Percentiles rank a stretch among this genome's conserved stretches.
These are phyloP conservation scores for Drosophila histrio DNA, from an alignment of 2,888 invertebrate genomes.

Conservation along the genomic window DNA sequence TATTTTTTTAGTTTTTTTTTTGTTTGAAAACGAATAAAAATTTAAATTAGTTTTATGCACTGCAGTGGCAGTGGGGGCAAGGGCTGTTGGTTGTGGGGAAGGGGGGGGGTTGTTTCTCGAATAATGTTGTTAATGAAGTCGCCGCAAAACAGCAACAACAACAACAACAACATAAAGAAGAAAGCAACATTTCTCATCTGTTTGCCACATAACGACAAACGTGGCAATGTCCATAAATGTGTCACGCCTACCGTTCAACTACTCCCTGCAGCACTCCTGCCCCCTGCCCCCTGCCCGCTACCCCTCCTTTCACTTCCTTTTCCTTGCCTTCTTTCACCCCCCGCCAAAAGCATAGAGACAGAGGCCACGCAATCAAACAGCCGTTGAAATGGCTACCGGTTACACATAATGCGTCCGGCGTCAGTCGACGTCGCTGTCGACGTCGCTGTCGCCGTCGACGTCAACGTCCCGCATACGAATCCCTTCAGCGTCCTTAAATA, in stretches of 20 bases:
- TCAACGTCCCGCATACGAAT: constrained; percentile 40
- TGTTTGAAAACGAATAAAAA: background rate
- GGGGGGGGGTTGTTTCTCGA: constrained; percentile 4
- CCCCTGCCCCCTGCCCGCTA: background rate
- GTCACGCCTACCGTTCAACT: constrained; percentile 56
- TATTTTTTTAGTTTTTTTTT: constrained; percentile 10
- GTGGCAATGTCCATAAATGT: constrained; percentile 70
- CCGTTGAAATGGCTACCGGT: constrained; percentile 77
- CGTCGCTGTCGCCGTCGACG: background rate
- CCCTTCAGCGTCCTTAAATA: constrained; percentile 76
- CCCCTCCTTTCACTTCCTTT: background rate
- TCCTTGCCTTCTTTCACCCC: background rate
- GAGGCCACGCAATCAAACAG: constrained; percentile 65
- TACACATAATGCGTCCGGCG: constrained; percentile 75
- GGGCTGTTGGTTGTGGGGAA: no score
- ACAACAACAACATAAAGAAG: background rate
- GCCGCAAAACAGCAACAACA: constrained; percentile 20
- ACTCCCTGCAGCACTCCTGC: background rate
- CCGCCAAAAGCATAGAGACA: background rate
- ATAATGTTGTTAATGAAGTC: constrained; percentile 71
- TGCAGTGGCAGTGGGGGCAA: constrained; percentile 6
- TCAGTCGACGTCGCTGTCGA: constrained; percentile 12
- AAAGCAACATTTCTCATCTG: constrained; percentile 52
- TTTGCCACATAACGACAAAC: constrained; percentile 61
- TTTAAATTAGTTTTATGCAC: constrained; percentile 7